A percentile compares a stretch with the other conserved stretches of the same genome.
Evolutionary conservation across 2,797 vertebrate genomes (phyloP).

Genomic region (Darevskia nairensis): DNA sequence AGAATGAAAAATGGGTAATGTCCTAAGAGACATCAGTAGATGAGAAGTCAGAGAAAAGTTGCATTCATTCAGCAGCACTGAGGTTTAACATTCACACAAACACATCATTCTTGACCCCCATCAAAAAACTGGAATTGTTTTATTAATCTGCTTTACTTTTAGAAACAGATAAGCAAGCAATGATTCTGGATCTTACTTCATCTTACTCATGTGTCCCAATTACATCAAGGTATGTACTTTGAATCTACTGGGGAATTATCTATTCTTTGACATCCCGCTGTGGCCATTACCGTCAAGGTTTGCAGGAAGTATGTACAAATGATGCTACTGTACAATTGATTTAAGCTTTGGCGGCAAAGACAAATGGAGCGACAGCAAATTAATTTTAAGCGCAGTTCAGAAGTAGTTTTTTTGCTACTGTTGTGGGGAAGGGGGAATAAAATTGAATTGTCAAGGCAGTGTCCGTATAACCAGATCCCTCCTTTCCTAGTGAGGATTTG

Average conservation of each 20-base stretch:
- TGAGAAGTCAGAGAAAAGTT: neutral
- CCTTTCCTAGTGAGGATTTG: neutral
- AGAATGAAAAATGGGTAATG: neutral
- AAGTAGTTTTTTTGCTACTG: neutral
- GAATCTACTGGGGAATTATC: neutral
- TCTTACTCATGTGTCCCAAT: neutral
- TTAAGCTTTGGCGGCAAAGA: conserved; percentile 31
- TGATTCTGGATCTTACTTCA: neutral
- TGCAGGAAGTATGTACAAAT: conserved; percentile 9
- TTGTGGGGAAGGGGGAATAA: neutral
- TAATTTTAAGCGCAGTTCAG: conserved; percentile 18
- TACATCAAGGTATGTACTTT: neutral
- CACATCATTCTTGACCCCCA: too few species aligned
- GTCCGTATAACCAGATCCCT: neutral
- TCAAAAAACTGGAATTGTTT: neutral
- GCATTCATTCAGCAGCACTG: neutral
- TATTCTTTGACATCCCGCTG: neutral
- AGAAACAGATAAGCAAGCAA: neutral
- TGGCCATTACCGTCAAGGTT: conserved; percentile 11
- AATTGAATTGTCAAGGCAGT: neutral
- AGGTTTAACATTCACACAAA: neutral
- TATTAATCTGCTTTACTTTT: neutral
- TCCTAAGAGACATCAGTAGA: neutral
- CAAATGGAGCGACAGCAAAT: conserved; percentile 12
- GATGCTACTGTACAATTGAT: conserved; percentile 16